Conservation (phyloP, 2,888 invertebrate species). For the Osedax frankpressi region DNA sequence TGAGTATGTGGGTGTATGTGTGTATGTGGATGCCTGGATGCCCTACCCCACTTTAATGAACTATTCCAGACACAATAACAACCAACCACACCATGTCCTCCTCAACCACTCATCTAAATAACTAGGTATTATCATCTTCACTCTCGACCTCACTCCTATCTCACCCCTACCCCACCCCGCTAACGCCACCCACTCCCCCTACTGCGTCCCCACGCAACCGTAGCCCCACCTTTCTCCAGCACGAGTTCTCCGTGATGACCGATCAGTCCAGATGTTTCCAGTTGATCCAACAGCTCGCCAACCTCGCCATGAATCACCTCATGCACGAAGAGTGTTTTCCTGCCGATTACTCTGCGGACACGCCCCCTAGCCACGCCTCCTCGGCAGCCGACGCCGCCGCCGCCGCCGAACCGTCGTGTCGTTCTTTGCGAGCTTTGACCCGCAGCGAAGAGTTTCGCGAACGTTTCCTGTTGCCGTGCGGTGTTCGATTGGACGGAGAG, state of each 20-base stretch:
- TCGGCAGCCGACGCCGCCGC: background rate
- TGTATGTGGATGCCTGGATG: no score
- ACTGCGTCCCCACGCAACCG: no score
- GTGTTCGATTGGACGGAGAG: conserved; percentile 84
- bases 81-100: no score
- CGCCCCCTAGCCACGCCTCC: background rate
- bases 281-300: conserved; percentile 14
- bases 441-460: conserved; percentile 72
- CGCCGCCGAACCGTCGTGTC: conserved; percentile 27
- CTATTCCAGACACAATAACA: no score
- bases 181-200: no score
- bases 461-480: conserved; percentile 60
- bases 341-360: background rate
- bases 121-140: no score
- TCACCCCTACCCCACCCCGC: no score
- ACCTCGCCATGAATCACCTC: conserved; percentile 22
- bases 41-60: no score
- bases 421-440: conserved; percentile 84
- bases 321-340: conserved; percentile 2
- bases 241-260: background rate
- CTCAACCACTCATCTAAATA: no score
- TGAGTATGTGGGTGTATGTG: no score
- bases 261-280: conserved; percentile 7
- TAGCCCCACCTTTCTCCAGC: no score
- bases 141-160: no score